phyloP scores from a whole-genome alignment of 2,797 vertebrate species.

The Eremophila alpestris region DNA sequence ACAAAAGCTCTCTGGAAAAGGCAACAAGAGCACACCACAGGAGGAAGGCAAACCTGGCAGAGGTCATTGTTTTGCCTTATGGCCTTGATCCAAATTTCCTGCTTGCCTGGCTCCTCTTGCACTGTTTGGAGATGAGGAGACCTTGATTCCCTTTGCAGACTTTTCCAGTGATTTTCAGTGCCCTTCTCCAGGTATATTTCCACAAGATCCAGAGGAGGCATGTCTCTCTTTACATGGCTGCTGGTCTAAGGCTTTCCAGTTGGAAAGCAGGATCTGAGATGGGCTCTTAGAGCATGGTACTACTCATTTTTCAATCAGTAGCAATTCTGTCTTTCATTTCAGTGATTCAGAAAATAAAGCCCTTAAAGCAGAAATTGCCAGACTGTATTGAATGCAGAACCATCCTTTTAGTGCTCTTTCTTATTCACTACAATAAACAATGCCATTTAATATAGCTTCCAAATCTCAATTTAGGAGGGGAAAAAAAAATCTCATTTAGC shows the following conservation, averaged over 20 bases:
- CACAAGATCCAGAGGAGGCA: not conserved
- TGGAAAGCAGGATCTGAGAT: not conserved
- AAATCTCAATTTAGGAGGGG: constrained; percentile 34
- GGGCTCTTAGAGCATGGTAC: not conserved
- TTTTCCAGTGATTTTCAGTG: not conserved
- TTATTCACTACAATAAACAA: constrained; percentile 46
- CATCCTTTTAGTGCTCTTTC: constrained; percentile 1
- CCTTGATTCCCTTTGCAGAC: not conserved
- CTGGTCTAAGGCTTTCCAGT: not conserved
- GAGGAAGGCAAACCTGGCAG: not conserved
- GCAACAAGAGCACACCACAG: not conserved
- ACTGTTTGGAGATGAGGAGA: not conserved
- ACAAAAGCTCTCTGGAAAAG: not conserved
- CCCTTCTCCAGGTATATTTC: not conserved
- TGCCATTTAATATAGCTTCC: constrained; percentile 51
- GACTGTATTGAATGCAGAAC: constrained; percentile 39
- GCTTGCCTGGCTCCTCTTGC: not conserved
- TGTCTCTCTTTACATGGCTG: rapidly evolving
- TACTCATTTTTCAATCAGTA: constrained; percentile 30
- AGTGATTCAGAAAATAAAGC: not conserved
- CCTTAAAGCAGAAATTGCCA: constrained; percentile 15
- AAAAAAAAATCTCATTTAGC: not conserved
- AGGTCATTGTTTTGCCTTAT: not conserved
- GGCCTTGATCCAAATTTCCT: not conserved
- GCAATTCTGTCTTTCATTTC: constrained; percentile 12